Evolutionary conservation across 2,113 vertebrate genomes (phyloP).

Genomic region (Hymenochirus boettgeri): DNA sequence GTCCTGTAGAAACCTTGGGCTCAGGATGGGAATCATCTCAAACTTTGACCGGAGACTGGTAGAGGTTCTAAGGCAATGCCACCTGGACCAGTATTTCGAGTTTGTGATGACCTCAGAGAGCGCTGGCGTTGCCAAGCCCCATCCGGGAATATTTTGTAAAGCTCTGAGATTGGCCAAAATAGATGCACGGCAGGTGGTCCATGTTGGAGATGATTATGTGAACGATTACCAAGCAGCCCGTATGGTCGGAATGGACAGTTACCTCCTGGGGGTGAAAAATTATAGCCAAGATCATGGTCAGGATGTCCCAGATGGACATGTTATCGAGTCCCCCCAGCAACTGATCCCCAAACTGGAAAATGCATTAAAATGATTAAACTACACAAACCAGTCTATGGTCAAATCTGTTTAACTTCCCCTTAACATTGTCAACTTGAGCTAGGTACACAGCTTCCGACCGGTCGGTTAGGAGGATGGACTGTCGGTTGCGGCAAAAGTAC

Average conservation of each 20-base stretch:
- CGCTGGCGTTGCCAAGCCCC: slow-evolving; percentile 72
- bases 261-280: slow-evolving; percentile 58
- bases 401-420: too few species aligned
- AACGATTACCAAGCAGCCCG: slow-evolving; percentile 76
- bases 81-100: slow-evolving; percentile 72
- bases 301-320: slow-evolving; percentile 48
- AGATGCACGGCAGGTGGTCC: slow-evolving; percentile 57
- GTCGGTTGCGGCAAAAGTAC: too few species aligned
- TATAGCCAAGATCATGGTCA: background rate
- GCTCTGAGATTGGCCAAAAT: slow-evolving; percentile 63
- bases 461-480: too few species aligned
- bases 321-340: slow-evolving; percentile 55
- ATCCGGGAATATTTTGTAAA: slow-evolving; percentile 69
- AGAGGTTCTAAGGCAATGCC: slow-evolving; percentile 62
- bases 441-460: too few species aligned
- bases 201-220: slow-evolving; percentile 78
- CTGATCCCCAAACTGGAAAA: slow-evolving; percentile 53
- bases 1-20: slow-evolving; percentile 63
- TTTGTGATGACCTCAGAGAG: slow-evolving; percentile 84
- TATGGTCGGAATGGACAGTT: slow-evolving; percentile 73
- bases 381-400: too few species aligned
- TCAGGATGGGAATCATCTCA: slow-evolving; percentile 77
- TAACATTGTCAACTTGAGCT: too few species aligned
- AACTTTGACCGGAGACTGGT: slow-evolving; percentile 86
- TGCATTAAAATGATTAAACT: too few species aligned